phyloP scores from a whole-genome alignment of 2,113 vertebrate genomes.

The Calonectris borealis region DNA sequence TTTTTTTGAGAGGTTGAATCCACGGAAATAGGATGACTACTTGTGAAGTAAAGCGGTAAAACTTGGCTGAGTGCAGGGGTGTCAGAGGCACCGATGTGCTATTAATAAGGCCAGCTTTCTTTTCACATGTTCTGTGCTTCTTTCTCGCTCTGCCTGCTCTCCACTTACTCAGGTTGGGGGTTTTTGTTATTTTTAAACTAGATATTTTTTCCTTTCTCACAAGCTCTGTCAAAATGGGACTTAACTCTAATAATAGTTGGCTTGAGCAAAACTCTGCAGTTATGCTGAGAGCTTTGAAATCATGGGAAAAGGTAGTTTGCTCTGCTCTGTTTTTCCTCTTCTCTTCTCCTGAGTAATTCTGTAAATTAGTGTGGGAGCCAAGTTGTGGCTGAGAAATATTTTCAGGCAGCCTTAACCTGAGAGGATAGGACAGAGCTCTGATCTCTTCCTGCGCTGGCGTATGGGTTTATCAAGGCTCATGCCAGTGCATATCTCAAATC shows the following conservation, averaged over 20 bases:
- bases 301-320: background rate
- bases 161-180: background rate
- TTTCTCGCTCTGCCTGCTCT: background rate
- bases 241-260: slow-evolving; percentile 1
- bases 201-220: background rate
- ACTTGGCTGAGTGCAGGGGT: background rate
- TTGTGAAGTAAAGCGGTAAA: background rate
- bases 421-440: background rate
- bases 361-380: background rate
- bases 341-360: background rate
- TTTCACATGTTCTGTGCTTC: background rate
- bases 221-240: background rate
- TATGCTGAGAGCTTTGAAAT: background rate
- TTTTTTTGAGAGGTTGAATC: background rate
- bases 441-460: background rate
- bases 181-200: background rate
- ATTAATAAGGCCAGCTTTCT: background rate
- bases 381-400: background rate
- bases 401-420: background rate
- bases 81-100: background rate
- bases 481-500: background rate
- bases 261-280: background rate
- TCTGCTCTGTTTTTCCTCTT: background rate
- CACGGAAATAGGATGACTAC: background rate
- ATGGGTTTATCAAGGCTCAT: background rate